Conservation (phyloP, 30 jellyfish, hydroid and myxozoan genomes). For the Chrysaora quinquecirrha region DNA sequence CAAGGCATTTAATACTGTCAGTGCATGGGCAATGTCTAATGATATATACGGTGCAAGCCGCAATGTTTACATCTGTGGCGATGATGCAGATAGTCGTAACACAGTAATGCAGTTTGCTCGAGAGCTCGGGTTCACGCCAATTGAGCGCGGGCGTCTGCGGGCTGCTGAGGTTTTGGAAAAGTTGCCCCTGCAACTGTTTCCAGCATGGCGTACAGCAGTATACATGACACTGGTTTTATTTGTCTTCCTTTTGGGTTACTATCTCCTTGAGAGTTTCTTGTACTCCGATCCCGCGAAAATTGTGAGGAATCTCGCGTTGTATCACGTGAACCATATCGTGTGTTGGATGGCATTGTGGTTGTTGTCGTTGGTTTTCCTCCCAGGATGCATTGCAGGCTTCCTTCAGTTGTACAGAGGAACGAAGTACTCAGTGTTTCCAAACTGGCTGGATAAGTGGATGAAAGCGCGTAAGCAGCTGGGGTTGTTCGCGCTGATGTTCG, state of each 20-base stretch:
- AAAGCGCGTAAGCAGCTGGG: constrained; percentile 90
- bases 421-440: constrained; percentile 70
- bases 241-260: constrained; percentile 16
- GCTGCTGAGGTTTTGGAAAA: constrained; percentile 73
- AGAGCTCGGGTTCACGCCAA: constrained; percentile 82
- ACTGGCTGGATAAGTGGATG: constrained; percentile 87
- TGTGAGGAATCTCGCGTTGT: constrained; percentile 17
- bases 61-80: constrained; percentile 61
- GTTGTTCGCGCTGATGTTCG: constrained; percentile 60
- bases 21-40: constrained; percentile 78
- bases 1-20: constrained; percentile 80
- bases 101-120: constrained; percentile 63
- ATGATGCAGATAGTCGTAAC: constrained; percentile 20
- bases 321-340: constrained; percentile 39
- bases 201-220: constrained; percentile 76
- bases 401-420: constrained; percentile 82
- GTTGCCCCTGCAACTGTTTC: constrained; percentile 62
- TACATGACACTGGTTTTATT: constrained; percentile 50
- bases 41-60: constrained; percentile 76
- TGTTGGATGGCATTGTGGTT: constrained; percentile 76
- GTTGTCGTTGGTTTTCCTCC: constrained; percentile 60
- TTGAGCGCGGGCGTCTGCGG: constrained; percentile 70
- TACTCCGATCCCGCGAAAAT: no score
- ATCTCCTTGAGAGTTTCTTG: constrained; percentile 25
- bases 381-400: constrained; percentile 81